Percentiles rank a stretch among this genome's conserved stretches.
phyloP scores from a whole-genome alignment of 2,113 vertebrate species.

The Turdus rufiventris region DNA sequence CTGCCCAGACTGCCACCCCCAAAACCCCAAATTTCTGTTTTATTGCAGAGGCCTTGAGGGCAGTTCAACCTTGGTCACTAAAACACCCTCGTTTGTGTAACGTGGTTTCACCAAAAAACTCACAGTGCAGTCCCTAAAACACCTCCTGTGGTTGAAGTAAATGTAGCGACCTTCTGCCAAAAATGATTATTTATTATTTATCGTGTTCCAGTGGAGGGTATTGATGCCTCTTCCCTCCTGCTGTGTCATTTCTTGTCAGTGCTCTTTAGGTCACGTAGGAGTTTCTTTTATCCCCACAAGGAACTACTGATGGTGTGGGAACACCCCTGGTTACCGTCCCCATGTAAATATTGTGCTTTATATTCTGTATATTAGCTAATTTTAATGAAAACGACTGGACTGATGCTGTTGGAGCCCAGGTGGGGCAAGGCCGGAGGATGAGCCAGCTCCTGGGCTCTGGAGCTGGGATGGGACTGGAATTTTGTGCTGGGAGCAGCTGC shows the following conservation, averaged over 20 bases:
- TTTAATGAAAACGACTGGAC: constrained; percentile 67
- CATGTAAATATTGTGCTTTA: constrained; percentile 78
- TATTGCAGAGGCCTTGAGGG: background rate
- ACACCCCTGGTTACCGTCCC: constrained; percentile 66
- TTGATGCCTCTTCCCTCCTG: background rate
- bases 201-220: background rate
- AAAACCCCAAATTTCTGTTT: background rate
- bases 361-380: constrained; percentile 80
- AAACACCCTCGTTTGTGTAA: background rate
- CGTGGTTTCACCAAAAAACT: background rate
- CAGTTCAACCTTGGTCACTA: background rate
- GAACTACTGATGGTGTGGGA: constrained; percentile 69
- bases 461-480: background rate
- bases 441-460: background rate
- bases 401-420: background rate
- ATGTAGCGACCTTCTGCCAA: background rate
- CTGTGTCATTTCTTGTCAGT: background rate
- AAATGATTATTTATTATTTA: constrained; percentile 35
- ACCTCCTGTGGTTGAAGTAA: background rate
- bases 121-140: background rate
- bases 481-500: background rate
- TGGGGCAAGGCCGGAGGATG: background rate
- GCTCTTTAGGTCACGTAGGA: background rate
- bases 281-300: constrained; percentile 31
- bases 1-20: background rate